Percentiles rank a stretch among this genome's conserved stretches.
Conservation (phyloP, 2,888 invertebrate genomes). For the Drosophila lacicola region DNA sequence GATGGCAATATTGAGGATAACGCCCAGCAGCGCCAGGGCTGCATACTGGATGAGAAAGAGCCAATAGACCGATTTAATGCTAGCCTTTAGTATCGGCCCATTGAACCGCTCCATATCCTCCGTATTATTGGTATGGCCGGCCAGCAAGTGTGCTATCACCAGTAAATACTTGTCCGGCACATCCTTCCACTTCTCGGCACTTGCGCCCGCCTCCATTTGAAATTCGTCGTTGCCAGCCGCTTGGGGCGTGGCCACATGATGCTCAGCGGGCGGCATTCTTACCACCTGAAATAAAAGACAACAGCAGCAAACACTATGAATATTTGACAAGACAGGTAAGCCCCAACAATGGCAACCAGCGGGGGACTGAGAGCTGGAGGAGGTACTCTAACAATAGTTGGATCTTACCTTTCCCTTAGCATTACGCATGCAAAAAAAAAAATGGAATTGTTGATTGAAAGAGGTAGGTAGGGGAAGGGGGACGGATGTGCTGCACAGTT, state of each 20-base stretch:
- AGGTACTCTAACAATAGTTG: constrained; percentile 33
- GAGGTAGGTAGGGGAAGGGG: neutral
- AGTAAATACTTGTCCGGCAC: constrained; percentile 83
- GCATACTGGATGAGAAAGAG: constrained; percentile 88
- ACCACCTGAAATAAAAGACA: constrained; percentile 55
- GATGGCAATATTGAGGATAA: constrained; percentile 87
- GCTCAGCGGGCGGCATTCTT: constrained; percentile 65
- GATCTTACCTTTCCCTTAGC: constrained; percentile 1
- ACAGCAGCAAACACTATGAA: constrained; percentile 17
- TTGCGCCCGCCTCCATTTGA: constrained; percentile 61
- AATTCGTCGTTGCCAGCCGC: constrained; percentile 44
- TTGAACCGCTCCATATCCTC: constrained; percentile 85
- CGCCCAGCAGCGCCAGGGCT: constrained; percentile 86
- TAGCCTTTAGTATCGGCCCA: constrained; percentile 87
- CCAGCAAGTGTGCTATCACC: constrained; percentile 81
- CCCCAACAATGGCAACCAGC: constrained; percentile 29
- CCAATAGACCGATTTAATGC: constrained; percentile 87
- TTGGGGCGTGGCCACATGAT: constrained; percentile 44
- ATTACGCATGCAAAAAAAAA: constrained; percentile 13
- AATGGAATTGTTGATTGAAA: constrained; percentile 6
- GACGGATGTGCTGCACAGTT: constrained; percentile 7
- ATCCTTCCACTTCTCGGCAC: constrained; percentile 77
- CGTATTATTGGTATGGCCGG: constrained; percentile 81
- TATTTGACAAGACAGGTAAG: constrained; percentile 27
- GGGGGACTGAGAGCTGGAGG: neutral